Base-by-base conservation (phyloP, 1,140 invertebrate genomes). In the Lepidurus packardi region DNA sequence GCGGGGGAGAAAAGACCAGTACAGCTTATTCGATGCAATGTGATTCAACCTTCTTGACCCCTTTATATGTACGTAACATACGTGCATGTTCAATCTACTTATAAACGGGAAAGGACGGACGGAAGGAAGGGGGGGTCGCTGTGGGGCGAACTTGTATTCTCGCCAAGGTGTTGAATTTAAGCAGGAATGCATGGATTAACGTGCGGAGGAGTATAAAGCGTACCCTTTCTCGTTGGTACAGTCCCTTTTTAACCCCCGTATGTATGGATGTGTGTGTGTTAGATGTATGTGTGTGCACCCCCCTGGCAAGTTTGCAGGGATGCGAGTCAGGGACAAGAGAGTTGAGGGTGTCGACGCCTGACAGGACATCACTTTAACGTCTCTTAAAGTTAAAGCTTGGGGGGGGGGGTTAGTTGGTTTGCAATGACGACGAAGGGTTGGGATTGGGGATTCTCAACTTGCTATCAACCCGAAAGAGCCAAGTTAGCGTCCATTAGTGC, bases 11-110 rank as follows among this genome's bases (percentile, higher is more conserved):
- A 65, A 34, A 4, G 53, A 65, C 53, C 53, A 21, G 53, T 65
- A 65, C 53, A 65, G 53, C 53, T 65, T 65, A 65, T 65, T 65
- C 53, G 53, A 16, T 16, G 53, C 53, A 65, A 65, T 65, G 53
- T 65, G 53, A 65, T 65, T 65, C 53, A 21, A 65, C 53, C 53
- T 65, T 21, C 53, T 65, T 65, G 53, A 65, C 53, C 53, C 53
- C 53, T 65, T 65, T 65, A 65, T 65, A 65, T n/a, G n/a, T 8
- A 65, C 16, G 53, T 65, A 65, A 21, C 53, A 65, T 65, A 65
- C 53, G 53, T 65, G 53, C 53, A 65, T 65, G 53, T 65, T 65
- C 53, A 65, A 65, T 65, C 53, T 65, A 65, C 53, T 65, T 65
- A 65, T 65, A 65, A 65, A 65, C 53, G 13, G 34, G 34, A n/a